Evolutionary conservation across 2,113 vertebrate species (phyloP).

Genomic region (Rhea americana): DNA sequence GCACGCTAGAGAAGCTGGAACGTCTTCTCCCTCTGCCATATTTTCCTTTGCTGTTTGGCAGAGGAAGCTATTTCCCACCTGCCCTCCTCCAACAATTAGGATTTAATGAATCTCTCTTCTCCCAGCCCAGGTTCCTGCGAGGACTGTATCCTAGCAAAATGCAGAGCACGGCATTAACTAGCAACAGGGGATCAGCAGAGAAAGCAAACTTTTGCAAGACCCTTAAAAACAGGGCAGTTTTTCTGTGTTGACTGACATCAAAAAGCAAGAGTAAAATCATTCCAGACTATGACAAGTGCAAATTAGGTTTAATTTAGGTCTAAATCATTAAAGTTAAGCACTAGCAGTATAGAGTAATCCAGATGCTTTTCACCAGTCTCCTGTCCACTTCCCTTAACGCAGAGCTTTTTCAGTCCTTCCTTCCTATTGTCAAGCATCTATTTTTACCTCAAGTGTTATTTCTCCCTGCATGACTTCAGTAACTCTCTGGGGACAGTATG

Average conservation of each 20-base stretch:
- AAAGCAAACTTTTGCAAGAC: background rate
- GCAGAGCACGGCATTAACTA: background rate
- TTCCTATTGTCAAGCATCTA: slow-evolving; percentile 35
- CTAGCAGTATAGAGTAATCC: background rate
- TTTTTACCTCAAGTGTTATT: slow-evolving; percentile 59
- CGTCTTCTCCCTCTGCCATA: background rate
- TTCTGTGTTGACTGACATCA: fast-evolving
- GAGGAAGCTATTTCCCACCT: background rate
- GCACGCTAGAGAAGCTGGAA: background rate
- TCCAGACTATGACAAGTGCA: background rate
- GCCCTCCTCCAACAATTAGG: background rate
- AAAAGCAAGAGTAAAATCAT: background rate
- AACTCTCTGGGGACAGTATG: slow-evolving; percentile 4
- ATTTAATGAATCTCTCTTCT: background rate
- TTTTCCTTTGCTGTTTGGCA: background rate
- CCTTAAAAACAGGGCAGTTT: background rate
- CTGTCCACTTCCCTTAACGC: slow-evolving; percentile 24
- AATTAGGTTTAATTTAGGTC: background rate
- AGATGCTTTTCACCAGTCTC: background rate
- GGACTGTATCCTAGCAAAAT: background rate
- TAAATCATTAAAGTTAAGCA: background rate
- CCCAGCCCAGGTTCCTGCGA: background rate
- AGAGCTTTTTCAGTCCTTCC: slow-evolving; percentile 14
- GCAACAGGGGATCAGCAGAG: background rate
- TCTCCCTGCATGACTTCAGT: slow-evolving; percentile 53